A percentile compares a stretch with the other conserved stretches of the same genome.
These are phyloP conservation scores for Antechinus stuartii DNA, from an alignment of 2,113 vertebrate species.

Conservation along the genomic window DNA sequence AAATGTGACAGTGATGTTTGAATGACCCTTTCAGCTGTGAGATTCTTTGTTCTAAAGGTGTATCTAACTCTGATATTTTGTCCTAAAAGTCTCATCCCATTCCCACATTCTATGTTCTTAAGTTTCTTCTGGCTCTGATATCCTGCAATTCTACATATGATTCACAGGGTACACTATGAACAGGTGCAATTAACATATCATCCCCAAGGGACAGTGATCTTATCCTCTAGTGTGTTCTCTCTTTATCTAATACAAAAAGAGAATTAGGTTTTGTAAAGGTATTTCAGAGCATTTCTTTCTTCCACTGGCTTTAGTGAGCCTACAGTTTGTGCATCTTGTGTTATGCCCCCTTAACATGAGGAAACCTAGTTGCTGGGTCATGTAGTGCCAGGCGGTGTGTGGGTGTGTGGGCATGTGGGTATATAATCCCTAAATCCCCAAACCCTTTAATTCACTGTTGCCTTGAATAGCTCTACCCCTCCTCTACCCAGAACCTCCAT, in stretches of 20 bases:
- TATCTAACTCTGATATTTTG: neutral
- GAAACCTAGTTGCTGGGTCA: neutral
- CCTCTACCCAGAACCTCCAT: neutral
- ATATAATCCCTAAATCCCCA: neutral
- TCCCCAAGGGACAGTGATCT: neutral
- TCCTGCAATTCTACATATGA: neutral
- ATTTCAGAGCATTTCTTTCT: neutral
- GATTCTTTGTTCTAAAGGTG: neutral
- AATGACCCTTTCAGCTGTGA: neutral
- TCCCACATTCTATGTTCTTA: neutral
- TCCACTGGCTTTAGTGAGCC: neutral
- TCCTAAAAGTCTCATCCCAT: neutral
- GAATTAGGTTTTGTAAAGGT: neutral
- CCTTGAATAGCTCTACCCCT: neutral
- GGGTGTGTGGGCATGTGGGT: neutral
- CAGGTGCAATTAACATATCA: neutral
- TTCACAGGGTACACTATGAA: neutral
- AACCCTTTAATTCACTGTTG: rapidly evolving
- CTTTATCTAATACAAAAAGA: neutral
- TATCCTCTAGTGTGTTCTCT: neutral
- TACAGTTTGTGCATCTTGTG: neutral
- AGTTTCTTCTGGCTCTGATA: neutral
- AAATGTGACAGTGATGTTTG: neutral
- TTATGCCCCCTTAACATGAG: neutral
- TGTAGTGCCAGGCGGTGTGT: neutral